phyloP scores from a whole-genome alignment of 1,140 invertebrate species.

The Mizuhopecten yessoensis region DNA sequence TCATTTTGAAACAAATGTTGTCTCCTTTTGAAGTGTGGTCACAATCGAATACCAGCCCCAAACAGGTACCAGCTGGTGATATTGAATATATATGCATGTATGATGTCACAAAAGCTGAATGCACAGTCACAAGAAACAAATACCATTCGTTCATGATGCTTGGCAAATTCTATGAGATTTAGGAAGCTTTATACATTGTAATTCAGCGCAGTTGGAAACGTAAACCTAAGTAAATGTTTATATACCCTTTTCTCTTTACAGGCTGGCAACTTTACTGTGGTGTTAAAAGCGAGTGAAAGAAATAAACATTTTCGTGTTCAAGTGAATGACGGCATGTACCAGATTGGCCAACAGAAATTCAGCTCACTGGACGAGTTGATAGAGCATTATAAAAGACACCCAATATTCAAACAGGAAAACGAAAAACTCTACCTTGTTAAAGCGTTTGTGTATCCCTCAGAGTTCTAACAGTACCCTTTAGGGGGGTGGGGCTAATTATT shows the following conservation, averaged over 20 bases:
- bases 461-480: conserved; percentile 66
- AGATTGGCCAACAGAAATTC: conserved; percentile 99
- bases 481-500: neutral
- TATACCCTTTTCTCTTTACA: conserved; percentile 82
- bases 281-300: conserved; percentile 97
- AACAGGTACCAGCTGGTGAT: too few species aligned
- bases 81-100: too few species aligned
- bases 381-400: conserved; percentile 98
- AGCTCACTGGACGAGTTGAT: conserved; percentile 97
- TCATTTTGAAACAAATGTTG: too few species aligned
- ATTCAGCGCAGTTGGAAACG: too few species aligned
- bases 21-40: too few species aligned
- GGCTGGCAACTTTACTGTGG: conserved; percentile 99
- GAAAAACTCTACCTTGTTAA: conserved; percentile 83
- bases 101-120: too few species aligned
- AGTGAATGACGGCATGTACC: conserved; percentile 95
- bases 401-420: conserved; percentile 91
- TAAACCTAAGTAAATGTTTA: too few species aligned
- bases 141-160: too few species aligned
- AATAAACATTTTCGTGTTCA: conserved; percentile 99
- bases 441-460: conserved; percentile 75
- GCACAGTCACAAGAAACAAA: too few species aligned
- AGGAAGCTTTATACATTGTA: too few species aligned
- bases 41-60: too few species aligned
- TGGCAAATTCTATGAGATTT: too few species aligned